A percentile compares a stretch with the other conserved stretches of the same genome.
Conservation (phyloP, 1,140 invertebrate species). For the Eulimnadia texana region DNA sequence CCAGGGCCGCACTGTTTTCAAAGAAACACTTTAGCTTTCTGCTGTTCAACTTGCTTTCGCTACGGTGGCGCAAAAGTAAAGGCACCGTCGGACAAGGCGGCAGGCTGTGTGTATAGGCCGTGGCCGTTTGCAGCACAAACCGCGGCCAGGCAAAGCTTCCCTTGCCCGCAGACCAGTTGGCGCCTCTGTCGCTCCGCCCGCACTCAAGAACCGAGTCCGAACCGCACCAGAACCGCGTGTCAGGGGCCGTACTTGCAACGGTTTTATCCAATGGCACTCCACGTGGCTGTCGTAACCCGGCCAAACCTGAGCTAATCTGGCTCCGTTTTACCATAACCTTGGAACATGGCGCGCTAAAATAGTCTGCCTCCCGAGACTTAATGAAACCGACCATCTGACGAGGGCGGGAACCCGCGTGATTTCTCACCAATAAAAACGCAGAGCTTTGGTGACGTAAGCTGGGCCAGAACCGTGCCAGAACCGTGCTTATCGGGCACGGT, state of each 20-base stretch:
- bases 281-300: no score
- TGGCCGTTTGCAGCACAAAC: background rate
- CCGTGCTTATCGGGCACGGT: no score
- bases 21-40: no score
- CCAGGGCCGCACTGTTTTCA: no score
- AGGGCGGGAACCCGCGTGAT: no score
- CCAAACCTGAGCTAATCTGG: background rate
- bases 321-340: background rate
- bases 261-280: no score
- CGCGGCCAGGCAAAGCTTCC: background rate
- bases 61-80: background rate
- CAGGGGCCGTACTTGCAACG: no score
- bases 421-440: no score
- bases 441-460: no score
- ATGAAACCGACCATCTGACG: background rate
- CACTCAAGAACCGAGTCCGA: background rate
- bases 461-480: no score
- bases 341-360: background rate
- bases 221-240: background rate
- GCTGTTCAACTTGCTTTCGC: background rate
- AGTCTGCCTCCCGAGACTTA: background rate
- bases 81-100: background rate
- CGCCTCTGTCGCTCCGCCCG: background rate
- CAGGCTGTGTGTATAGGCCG: background rate
- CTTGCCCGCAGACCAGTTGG: background rate